Evolutionary conservation across 1,140 invertebrate species (phyloP).

Genomic region (Drosophila novamexicana): DNA sequence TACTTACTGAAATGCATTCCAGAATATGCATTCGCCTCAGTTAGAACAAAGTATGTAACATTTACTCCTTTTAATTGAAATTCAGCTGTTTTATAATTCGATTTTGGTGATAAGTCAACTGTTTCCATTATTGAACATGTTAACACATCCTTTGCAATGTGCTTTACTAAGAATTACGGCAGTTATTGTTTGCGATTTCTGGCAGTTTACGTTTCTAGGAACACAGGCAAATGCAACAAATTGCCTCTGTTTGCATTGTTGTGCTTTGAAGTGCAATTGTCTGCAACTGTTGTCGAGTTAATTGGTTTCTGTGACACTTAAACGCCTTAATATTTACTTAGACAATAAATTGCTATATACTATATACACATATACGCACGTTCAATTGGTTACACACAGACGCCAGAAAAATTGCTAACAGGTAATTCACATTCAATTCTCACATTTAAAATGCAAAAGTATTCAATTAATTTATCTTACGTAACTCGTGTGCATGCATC

Average conservation of each 20-base stretch:
- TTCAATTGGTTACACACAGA: constrained; percentile 30
- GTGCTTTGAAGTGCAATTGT: constrained; percentile 17
- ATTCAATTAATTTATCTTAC: constrained; percentile 70
- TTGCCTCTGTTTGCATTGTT: constrained; percentile 10
- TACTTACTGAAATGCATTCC: constrained; percentile 28
- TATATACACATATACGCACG: constrained; percentile 18
- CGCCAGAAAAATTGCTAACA: constrained; percentile 53
- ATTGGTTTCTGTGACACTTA: constrained; percentile 40
- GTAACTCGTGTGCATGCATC: constrained; percentile 10
- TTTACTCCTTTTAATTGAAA: no score
- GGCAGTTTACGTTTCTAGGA: constrained; percentile 11
- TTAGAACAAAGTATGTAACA: not conserved
- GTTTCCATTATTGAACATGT: no score
- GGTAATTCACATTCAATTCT: constrained; percentile 77
- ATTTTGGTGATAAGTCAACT: no score
- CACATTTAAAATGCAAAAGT: constrained; percentile 77
- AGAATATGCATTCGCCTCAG: constrained; percentile 2
- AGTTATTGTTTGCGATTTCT: no score
- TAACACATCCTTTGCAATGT: no score
- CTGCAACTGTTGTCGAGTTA: constrained; percentile 17
- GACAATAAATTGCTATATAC: constrained; percentile 16
- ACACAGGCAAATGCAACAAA: constrained; percentile 2
- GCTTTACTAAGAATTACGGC: no score
- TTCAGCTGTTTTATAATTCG: no score
- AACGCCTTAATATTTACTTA: constrained; percentile 42